phyloP scores from a whole-genome alignment of 2,113 vertebrate genomes.

The Archilochus colubris region DNA sequence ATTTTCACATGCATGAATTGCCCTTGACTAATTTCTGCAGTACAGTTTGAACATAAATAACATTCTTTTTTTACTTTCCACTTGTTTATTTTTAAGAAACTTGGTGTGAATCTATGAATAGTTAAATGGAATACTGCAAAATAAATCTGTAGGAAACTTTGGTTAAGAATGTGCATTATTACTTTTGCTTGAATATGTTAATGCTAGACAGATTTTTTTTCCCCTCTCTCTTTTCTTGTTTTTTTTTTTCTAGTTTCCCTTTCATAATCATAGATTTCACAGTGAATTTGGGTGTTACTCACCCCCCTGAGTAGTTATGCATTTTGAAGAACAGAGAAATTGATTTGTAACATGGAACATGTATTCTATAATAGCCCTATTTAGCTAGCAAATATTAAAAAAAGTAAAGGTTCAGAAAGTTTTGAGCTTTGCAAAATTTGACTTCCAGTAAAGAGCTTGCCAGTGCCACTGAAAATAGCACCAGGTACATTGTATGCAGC shows the following conservation, averaged over 20 bases:
- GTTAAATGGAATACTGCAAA: neutral
- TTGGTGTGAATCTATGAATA: neutral
- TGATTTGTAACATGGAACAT: neutral
- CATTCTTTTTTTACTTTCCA: slow-evolving; percentile 6
- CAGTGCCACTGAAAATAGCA: neutral
- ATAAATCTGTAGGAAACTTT: neutral
- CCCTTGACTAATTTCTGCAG: slow-evolving; percentile 20
- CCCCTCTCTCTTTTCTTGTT: too few relatives aligned
- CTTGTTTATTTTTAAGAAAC: slow-evolving; percentile 1
- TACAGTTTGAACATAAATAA: slow-evolving; percentile 34
- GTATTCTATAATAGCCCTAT: neutral
- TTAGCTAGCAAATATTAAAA: neutral
- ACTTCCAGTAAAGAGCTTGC: neutral
- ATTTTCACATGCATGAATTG: slow-evolving; percentile 45
- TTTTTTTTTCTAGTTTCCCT: neutral
- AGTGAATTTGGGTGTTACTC: neutral
- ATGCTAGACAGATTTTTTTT: neutral
- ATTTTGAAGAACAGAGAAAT: neutral
- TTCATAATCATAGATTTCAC: neutral
- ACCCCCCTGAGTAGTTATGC: neutral
- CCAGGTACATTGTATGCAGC: neutral
- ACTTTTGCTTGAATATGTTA: neutral
- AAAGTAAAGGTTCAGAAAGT: neutral
- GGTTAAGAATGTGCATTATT: neutral
- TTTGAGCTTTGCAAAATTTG: neutral